A percentile compares a stretch with the other conserved stretches of the same genome.
Evolutionary conservation across 2,888 invertebrate species (phyloP).

Genomic region (Germaria angustata): DNA sequence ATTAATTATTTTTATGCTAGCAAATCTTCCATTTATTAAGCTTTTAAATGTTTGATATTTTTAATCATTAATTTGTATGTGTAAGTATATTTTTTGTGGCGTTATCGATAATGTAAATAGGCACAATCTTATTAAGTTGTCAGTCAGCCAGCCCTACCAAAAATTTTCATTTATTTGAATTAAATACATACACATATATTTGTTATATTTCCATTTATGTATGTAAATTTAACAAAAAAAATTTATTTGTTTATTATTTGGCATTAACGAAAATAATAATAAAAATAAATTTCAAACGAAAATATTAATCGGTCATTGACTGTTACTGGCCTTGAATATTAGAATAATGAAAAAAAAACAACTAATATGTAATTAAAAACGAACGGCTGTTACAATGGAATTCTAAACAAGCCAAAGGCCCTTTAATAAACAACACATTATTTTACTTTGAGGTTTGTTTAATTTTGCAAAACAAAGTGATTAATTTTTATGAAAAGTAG

Average conservation of each 20-base stretch:
- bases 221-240: background rate
- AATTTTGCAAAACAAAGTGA: background rate
- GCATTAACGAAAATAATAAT: background rate
- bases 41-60: too few species aligned
- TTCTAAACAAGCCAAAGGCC: background rate
- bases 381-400: background rate
- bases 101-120: background rate
- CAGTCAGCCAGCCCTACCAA: background rate
- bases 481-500: background rate
- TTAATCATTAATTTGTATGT: too few species aligned
- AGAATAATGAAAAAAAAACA: background rate
- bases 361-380: background rate
- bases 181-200: background rate
- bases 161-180: background rate
- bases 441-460: background rate
- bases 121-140: background rate
- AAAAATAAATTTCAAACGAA: conserved; percentile 4
- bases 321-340: conserved; percentile 57
- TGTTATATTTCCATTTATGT: too few species aligned
- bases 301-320: conserved; percentile 55
- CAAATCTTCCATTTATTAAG: too few species aligned
- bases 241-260: background rate
- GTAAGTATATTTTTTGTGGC: background rate
- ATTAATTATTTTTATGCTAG: too few species aligned
- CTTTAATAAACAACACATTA: too few species aligned